Base-by-base conservation (phyloP, 2,113 vertebrate species). In the Oncorhynchus mykiss region DNA sequence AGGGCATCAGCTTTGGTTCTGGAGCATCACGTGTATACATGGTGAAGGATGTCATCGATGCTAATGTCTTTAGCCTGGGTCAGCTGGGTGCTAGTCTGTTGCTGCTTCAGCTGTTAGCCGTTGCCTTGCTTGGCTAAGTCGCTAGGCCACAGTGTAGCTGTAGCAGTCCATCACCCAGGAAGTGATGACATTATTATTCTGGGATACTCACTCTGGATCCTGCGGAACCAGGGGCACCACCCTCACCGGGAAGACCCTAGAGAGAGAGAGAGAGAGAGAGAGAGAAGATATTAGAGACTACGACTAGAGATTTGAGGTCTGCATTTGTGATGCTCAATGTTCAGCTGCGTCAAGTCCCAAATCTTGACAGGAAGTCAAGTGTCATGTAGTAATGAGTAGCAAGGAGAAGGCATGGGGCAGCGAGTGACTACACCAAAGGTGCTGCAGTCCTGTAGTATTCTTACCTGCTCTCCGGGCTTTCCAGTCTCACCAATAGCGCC, bases 401-500 rank as follows among this genome's bases (percentile, higher is more conserved):
- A 54, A 16, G 16, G 59, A 24, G 5, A 9, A 7, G 18, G 59
- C n/a, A 24, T 3, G 59, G n/a, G 54, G 5, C 18, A 57, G 31
- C 2, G 67, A 45, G 29, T 8, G 14, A 3, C 4, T 8, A 9
- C 14, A n/a, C 31, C 9, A 45, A 68, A 20, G n/a, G 3, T 8
- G 16, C 18, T 11, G 68, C 22, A 7, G 3, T 8, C 6, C 3
- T 24, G 31, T 5, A 24, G 60, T 12, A 8, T 54, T 27, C n/a
- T 29, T 94, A 99, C 98, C 31, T 94, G 92, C 93, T 99, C 98
- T 81, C 98, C 97, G 75, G 96, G 85, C 90, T 98, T 97, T 60
- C 98, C 98, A 20, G 92, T 92, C 91, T 96, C 89, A 73, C 97
- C 98, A 9, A 90, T 77, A 64, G 97, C 92, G 72, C 98, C 98